Conservation (phyloP, 2,888 invertebrate species). For the Acheta domesticus region DNA sequence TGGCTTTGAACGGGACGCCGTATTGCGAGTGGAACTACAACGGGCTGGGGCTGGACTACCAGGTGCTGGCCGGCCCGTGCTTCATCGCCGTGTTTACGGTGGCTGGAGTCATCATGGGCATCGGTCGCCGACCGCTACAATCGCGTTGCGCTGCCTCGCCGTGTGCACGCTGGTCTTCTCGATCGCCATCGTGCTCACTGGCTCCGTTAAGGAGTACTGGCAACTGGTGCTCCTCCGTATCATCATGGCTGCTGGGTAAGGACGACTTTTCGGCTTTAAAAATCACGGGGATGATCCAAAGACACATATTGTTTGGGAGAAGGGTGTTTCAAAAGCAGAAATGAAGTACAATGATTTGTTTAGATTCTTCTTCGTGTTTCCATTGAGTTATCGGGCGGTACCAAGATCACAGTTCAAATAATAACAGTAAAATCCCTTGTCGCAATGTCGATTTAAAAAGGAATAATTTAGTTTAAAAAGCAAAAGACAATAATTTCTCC, state of each 20-base stretch:
- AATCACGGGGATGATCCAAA: too few relatives aligned
- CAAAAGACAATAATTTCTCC: too few relatives aligned
- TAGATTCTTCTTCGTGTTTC: too few relatives aligned
- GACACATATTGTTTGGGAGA: too few relatives aligned
- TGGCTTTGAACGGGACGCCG: constrained; percentile 64
- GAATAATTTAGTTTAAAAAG: too few relatives aligned
- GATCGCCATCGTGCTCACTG: constrained; percentile 79
- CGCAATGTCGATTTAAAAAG: too few relatives aligned
- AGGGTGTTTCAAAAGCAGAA: too few relatives aligned
- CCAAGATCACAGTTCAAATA: too few relatives aligned
- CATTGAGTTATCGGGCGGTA: too few relatives aligned
- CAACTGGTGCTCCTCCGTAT: constrained; percentile 81
- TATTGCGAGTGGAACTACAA: constrained; percentile 93
- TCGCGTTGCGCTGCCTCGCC: constrained; percentile 69
- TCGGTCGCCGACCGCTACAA: constrained; percentile 70
- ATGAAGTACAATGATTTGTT: too few relatives aligned
- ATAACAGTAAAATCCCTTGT: too few relatives aligned
- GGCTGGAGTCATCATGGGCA: constrained; percentile 78
- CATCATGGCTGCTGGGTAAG: constrained; percentile 78
- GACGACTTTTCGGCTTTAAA: constrained; percentile 18
- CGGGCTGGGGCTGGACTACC: constrained; percentile 87
- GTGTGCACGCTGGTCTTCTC: constrained; percentile 78
- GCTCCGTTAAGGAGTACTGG: constrained; percentile 82
- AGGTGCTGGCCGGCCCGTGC: constrained; percentile 86
- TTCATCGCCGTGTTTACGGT: constrained; percentile 90